phyloP scores from a whole-genome alignment of 1,140 invertebrate genomes.

The Drosophila quadrilineata region DNA sequence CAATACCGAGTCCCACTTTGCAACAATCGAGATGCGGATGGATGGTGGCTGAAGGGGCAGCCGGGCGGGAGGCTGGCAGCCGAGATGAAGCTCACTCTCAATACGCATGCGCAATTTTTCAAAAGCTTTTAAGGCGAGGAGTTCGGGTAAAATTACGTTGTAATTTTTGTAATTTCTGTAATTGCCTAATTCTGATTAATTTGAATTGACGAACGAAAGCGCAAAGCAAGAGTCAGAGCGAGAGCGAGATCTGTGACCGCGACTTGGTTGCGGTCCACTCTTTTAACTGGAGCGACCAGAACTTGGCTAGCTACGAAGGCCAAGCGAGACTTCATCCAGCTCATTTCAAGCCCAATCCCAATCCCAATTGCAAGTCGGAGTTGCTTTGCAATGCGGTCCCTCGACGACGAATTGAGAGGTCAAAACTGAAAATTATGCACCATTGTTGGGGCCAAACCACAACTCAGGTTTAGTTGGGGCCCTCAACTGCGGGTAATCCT shows the following conservation, averaged over 20 bases:
- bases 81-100: constrained; percentile 33
- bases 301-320: not conserved
- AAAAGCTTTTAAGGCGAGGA: constrained; percentile 78
- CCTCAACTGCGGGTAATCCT: constrained; percentile 56
- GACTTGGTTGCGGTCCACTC: not conserved
- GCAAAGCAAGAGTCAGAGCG: not conserved
- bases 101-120: constrained; percentile 80
- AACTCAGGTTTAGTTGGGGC: constrained; percentile 16
- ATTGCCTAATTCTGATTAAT: constrained; percentile 81
- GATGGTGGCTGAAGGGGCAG: not conserved
- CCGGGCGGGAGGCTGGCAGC: not conserved
- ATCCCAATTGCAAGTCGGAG: constrained; percentile 6
- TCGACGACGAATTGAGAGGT: constrained; percentile 70
- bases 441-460: constrained; percentile 53
- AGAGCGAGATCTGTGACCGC: too few relatives aligned
- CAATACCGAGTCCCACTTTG: not conserved
- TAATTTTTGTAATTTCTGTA: constrained; percentile 81
- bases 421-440: constrained; percentile 74
- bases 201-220: constrained; percentile 70
- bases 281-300: constrained; percentile 35
- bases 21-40: constrained; percentile 30
- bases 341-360: not conserved
- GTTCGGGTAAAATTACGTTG: constrained; percentile 73
- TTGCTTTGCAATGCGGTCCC: constrained; percentile 32
- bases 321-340: not conserved